Evolutionary conservation across 2,113 vertebrate genomes (phyloP), one percentile per base, ranked within the genome.

Genomic region (Colinus virginianus): DNA sequence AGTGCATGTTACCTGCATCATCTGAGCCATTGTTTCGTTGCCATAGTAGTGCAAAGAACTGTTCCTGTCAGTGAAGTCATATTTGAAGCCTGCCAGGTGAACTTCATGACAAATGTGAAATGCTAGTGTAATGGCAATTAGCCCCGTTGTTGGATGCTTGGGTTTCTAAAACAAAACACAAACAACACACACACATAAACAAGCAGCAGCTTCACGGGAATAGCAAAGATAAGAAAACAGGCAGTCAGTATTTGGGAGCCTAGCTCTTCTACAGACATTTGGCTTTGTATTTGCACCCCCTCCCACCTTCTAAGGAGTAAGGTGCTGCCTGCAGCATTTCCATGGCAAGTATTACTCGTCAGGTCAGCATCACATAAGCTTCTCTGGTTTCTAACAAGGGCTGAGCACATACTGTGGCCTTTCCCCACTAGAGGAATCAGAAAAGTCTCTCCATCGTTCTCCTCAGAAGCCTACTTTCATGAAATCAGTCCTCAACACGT

Each of bases 41-140:
- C 98, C 98, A 4, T 98, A 98, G 93, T 98, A 98, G 90, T 98
- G 98, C 94, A 98, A 96, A 86, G 97, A 97, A 75, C 98, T 96
- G 42, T 96, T 97, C 80, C 94, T 94, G 84, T 97, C 96, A 55
- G 94, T 78, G 81, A 98, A 96, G 85, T 98, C 97, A 0, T 98
- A 98, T 90, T 97, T 98, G 90, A 98, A 98, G 58, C 98, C 98
- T 56, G 98, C 97, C 79, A 98, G 76, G 42, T 98, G 98, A 80
- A 98, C 98, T 95, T 98, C 97, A 9, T 97, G 97, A 92, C 98
- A 98, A 67, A 98, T 95, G 34, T 98, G 96, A 94, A 98, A 98
- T 6, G 98, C 98, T 28, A 98, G 14, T 0, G 98, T 96, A 90
- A 98, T 97, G 59, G 98, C 98, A 91, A 98, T 98, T 28, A 98